phyloP scores from a whole-genome alignment of 2,113 vertebrate species.

The Lepisosteus oculatus region DNA sequence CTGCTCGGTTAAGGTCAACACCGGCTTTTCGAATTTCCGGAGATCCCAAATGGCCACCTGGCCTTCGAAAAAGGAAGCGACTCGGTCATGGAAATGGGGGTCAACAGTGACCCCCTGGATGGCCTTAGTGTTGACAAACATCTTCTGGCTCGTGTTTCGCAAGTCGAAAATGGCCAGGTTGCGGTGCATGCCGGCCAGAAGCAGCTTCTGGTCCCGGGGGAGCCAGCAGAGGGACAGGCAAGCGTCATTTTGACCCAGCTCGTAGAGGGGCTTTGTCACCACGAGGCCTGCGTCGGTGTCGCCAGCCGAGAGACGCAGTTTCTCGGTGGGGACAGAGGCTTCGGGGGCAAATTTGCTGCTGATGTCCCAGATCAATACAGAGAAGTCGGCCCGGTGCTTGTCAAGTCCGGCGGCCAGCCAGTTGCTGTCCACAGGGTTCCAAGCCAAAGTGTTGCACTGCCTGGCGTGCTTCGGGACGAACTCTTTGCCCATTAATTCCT shows the following conservation, averaged over 20 bases:
- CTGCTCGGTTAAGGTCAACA: constrained; percentile 91
- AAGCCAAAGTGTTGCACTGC: constrained; percentile 93
- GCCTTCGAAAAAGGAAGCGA: constrained; percentile 96
- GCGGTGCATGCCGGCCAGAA: constrained; percentile 94
- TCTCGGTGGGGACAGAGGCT: constrained; percentile 73
- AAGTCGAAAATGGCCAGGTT: constrained; percentile 96
- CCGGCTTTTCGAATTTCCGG: constrained; percentile 96
- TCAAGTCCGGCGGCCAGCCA: constrained; percentile 92
- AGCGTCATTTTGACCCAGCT: constrained; percentile 93
- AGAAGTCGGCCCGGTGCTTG: constrained; percentile 95
- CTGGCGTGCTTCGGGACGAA: constrained; percentile 97
- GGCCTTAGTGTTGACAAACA: constrained; percentile 97
- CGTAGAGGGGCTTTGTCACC: constrained; percentile 91
- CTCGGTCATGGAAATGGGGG: constrained; percentile 88
- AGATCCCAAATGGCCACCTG: constrained; percentile 98
- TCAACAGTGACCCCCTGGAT: constrained; percentile 95
- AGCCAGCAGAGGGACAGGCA: constrained; percentile 98
- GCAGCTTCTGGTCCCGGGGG: constrained; percentile 89
- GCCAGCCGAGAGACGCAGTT: constrained; percentile 80
- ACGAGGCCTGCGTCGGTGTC: constrained; percentile 80
- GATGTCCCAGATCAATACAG: constrained; percentile 95
- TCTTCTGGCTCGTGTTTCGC: constrained; percentile 95
- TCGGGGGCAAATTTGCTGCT: constrained; percentile 90
- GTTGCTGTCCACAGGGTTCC: constrained; percentile 93
- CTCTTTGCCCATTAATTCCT: constrained; percentile 92